These are phyloP conservation scores for Pseudococcus jackbeardsleyi DNA, from an alignment of 2,888 invertebrate species.

Conservation along the genomic window DNA sequence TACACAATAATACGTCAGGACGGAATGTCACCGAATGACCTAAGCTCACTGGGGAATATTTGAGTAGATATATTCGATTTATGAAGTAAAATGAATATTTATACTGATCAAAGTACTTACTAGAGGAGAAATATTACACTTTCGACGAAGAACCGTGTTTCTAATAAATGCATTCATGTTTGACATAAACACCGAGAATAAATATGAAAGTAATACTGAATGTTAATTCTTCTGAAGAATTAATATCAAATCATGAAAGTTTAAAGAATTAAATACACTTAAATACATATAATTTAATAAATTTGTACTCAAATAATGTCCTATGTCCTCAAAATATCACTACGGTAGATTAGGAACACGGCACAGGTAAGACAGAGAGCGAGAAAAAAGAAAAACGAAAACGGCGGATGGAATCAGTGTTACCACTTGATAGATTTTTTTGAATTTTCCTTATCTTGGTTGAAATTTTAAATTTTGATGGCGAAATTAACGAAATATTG, in stretches of 20 bases:
- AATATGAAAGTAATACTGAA: slow-evolving; percentile 31
- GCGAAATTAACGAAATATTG: not conserved
- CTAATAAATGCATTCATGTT: slow-evolving; percentile 36
- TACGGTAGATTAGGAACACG: slow-evolving; percentile 25
- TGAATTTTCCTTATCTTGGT: not conserved
- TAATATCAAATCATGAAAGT: not conserved
- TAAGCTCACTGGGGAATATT: not conserved
- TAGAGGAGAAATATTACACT: slow-evolving; percentile 35
- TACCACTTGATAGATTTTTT: not conserved
- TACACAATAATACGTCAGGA: not conserved
- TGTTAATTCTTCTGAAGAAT: not conserved
- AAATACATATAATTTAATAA: not conserved
- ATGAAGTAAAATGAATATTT: not conserved
- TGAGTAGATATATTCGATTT: not conserved
- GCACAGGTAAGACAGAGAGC: not conserved
- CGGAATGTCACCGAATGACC: not conserved
- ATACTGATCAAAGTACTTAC: not conserved
- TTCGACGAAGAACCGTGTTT: slow-evolving; percentile 25
- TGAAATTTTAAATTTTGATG: not conserved
- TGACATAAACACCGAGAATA: not conserved
- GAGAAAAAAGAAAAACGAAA: not conserved
- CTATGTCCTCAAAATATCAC: slow-evolving; percentile 36
- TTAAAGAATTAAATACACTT: not conserved
- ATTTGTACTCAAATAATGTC: not conserved
- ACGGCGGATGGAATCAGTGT: not conserved